Evolutionary conservation across 2,797 vertebrate genomes (phyloP).

Genomic region (Rallus crepitans): DNA sequence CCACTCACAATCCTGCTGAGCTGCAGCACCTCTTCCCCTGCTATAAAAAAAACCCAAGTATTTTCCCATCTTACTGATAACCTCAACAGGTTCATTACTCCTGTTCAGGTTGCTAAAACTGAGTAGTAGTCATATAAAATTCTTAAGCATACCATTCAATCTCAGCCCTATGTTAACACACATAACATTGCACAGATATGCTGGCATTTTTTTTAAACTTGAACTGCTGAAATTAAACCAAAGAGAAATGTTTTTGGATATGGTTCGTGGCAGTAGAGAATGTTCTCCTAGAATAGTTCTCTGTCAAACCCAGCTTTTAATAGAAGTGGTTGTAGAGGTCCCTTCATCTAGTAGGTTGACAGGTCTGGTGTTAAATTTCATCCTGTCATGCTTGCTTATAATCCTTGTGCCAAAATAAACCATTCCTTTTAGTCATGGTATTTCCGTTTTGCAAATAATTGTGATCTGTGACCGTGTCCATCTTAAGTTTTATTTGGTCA

Average conservation of each 20-base stretch:
- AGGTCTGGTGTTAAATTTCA: conserved; percentile 56
- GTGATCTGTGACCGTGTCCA: not conserved
- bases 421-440: conserved; percentile 19
- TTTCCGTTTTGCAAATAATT: conserved; percentile 43
- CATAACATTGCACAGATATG: not conserved
- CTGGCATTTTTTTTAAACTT: not conserved
- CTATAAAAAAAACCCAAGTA: not conserved
- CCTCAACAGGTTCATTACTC: not conserved
- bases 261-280: not conserved
- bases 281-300: not conserved
- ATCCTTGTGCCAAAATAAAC: conserved; percentile 49
- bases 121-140: not conserved
- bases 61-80: not conserved
- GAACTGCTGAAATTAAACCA: not conserved
- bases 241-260: not conserved
- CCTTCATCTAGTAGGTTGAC: conserved; percentile 25
- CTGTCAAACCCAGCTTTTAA: conserved; percentile 47
- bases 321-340: conserved; percentile 33
- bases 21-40: not conserved
- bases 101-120: not conserved
- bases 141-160: not conserved
- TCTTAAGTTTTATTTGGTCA: not conserved
- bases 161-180: not conserved
- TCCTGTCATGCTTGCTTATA: conserved; percentile 30
- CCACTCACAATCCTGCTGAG: not conserved